Evolutionary conservation across 2,797 vertebrate species (phyloP), one percentile per base, ranked within the genome.

Genomic region (Erethizon dorsatum): DNA sequence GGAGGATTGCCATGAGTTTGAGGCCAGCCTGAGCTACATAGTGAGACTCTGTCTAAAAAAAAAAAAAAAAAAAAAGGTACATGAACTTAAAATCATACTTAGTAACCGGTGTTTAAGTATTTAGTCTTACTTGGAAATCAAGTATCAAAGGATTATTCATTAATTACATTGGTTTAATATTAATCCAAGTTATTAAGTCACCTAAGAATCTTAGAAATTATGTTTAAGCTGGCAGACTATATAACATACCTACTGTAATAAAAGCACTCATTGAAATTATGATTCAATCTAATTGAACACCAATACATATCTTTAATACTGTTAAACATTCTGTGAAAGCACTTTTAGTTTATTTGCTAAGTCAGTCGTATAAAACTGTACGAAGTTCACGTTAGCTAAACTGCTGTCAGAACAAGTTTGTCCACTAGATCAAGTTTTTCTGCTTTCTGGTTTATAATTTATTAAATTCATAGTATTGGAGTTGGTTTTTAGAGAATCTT

Each of bases 141-240:
- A 3, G 18, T 73, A 65, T 65, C 63, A 85, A 85, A 92, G 67
- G 24, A 65, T 87, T 61, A 91, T 54, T 91, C 26, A 54, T 78
- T 83, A 75, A 83, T 83, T 73, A 63, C 84, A 63, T 87, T 61
- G 54, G 88, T 33, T 83, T 83, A 90, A 65, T 86, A 63, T 96
- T 82, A 90, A 83, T 54, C 11, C 5, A 84, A 86, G 22, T 69
- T 85, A 59, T 73, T 75, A 45, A 59, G 33, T 59, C 77, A 73
- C 24, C 9, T 57, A 63, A 78, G 3, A 33, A 71, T 57, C 59
- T 90, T 95, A 18, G 69, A 91, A 82, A 87, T 69, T 73, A 77
- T 78, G 14, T 71, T 91, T 88, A 73, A 83, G 15, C 18, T 77
- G 57, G 63, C 11, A 54, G 69, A 56, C 82, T 86, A 47, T 56